Percentiles rank a stretch among this genome's conserved stretches.
Evolutionary conservation across 2,888 invertebrate genomes (phyloP).

Genomic region (Autographa pulchrina): DNA sequence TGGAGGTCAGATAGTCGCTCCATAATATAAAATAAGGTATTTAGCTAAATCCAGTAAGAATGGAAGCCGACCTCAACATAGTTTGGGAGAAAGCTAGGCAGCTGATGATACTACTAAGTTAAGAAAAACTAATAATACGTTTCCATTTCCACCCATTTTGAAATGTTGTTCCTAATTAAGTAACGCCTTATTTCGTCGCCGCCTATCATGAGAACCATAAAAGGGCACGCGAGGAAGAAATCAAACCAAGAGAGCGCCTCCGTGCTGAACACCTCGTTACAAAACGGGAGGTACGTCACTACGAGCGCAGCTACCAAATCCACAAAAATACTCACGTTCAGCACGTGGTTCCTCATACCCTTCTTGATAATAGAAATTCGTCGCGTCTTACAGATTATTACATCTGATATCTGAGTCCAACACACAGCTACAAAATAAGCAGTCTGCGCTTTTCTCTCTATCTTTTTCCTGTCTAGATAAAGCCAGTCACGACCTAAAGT

Average conservation of each 20-base stretch:
- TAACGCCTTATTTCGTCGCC: slow-evolving; percentile 93
- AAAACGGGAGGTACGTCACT: slow-evolving; percentile 92
- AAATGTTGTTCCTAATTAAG: slow-evolving; percentile 91
- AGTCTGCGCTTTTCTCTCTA: slow-evolving; percentile 94
- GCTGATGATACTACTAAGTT: not conserved
- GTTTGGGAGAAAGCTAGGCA: no score
- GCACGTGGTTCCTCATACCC: slow-evolving; percentile 92
- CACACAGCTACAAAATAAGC: slow-evolving; percentile 95
- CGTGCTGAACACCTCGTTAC: slow-evolving; percentile 92
- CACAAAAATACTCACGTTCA: slow-evolving; percentile 90
- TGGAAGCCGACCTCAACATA: no score
- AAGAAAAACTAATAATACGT: slow-evolving; percentile 90
- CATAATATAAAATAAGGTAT: no score
- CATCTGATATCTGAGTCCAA: slow-evolving; percentile 93
- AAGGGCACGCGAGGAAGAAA: slow-evolving; percentile 93
- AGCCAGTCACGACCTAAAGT: slow-evolving; percentile 94
- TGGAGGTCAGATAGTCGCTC: no score
- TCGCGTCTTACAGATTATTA: slow-evolving; percentile 94
- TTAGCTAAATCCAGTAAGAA: no score
- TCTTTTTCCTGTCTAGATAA: slow-evolving; percentile 90
- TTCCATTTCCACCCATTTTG: slow-evolving; percentile 93
- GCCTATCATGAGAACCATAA: slow-evolving; percentile 92
- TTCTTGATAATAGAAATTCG: slow-evolving; percentile 93
- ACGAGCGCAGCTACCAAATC: slow-evolving; percentile 91
- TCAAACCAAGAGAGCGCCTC: slow-evolving; percentile 92